phyloP scores from a whole-genome alignment of 2,797 vertebrate genomes.

The Trematomus bernacchii region DNA sequence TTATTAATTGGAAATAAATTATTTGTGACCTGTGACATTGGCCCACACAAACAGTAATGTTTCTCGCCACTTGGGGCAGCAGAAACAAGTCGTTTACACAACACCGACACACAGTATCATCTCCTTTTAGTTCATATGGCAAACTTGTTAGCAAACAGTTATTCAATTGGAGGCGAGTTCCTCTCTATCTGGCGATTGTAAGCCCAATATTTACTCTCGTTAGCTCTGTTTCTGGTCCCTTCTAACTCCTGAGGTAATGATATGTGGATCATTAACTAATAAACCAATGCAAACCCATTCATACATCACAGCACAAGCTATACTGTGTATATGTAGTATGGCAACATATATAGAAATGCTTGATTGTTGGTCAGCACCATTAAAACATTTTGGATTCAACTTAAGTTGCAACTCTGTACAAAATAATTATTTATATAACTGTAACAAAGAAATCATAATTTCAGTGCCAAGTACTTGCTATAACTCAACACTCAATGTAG shows the following conservation, averaged over 20 bases:
- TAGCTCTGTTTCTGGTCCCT: neutral
- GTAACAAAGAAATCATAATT: no score
- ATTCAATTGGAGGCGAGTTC: neutral
- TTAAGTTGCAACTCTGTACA: no score
- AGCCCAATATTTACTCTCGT: neutral
- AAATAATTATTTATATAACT: no score
- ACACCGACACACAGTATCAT: neutral
- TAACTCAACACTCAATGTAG: no score
- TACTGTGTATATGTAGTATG: neutral
- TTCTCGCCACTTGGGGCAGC: neutral
- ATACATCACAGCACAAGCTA: neutral
- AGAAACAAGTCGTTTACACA: neutral
- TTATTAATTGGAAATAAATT: no score
- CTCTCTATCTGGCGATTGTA: neutral
- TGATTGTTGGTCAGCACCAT: no score
- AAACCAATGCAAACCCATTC: neutral
- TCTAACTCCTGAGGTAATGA: neutral
- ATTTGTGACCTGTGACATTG: no score
- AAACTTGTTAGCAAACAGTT: neutral
- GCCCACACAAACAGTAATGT: no score
- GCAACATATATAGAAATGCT: neutral
- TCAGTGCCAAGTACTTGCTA: no score
- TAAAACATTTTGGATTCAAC: no score
- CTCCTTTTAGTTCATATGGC: neutral
- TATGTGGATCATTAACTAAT: neutral